phyloP scores from a whole-genome alignment of 1,140 invertebrate genomes.

The Pachypeltis micranthus region DNA sequence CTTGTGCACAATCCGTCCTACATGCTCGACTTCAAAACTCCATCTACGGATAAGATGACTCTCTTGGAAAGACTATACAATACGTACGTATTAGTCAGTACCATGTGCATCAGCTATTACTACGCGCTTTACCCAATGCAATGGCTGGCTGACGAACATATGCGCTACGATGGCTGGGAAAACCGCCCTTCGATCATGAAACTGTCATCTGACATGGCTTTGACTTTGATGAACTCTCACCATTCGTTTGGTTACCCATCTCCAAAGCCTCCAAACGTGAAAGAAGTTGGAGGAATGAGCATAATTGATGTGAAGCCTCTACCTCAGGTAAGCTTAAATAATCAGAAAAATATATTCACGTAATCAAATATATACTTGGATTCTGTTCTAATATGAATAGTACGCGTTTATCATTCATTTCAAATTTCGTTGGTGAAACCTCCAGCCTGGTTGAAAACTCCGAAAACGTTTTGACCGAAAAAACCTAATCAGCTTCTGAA shows the following conservation, averaged over 20 bases:
- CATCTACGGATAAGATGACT: constrained; percentile 2
- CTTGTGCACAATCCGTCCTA: constrained; percentile 8
- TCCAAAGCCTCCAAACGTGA: constrained; percentile 30
- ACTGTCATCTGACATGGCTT: constrained; percentile 20
- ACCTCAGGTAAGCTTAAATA: constrained; percentile 30
- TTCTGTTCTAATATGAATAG: too few relatives aligned
- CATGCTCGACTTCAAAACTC: constrained; percentile 13
- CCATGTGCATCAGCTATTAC: neutral
- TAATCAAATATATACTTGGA: too few relatives aligned
- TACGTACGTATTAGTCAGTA: neutral
- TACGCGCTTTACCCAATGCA: neutral
- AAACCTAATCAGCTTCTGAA: too few relatives aligned
- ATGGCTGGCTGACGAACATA: constrained; percentile 10
- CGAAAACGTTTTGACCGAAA: too few relatives aligned
- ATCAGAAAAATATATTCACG: too few relatives aligned
- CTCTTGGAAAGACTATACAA: constrained; percentile 5
- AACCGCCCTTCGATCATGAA: constrained; percentile 21
- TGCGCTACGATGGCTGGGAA: constrained; percentile 23
- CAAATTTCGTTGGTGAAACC: too few relatives aligned
- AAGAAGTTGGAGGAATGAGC: constrained; percentile 32
- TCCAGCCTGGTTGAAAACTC: too few relatives aligned
- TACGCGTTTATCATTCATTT: too few relatives aligned
- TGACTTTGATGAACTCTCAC: constrained; percentile 28
- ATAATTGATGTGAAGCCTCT: constrained; percentile 27
- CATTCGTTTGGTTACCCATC: constrained; percentile 29